Base-by-base conservation (phyloP, 2,888 invertebrate genomes). In the Quadriops clusia region DNA sequence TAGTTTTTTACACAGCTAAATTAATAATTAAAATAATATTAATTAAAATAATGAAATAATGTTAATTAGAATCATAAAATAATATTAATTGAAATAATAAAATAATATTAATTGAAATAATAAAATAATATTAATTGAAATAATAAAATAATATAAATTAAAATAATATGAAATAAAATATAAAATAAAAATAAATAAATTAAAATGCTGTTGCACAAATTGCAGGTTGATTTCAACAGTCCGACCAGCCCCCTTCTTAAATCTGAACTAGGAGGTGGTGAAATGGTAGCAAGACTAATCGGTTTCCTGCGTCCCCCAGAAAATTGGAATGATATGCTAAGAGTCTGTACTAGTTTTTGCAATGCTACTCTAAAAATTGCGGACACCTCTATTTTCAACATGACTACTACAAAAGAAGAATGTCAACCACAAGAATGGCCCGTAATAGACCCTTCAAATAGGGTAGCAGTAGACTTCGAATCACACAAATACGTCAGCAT, bases 221-320 rank as follows among this genome's bases (percentile, higher is more conserved):
- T 22, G 23, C 36, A 56, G 56, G 55, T 77, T 1, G 82, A 82
- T 45, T 83, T 86, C 59, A 76, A 74, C 15, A 75, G 78, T 0
- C 79, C 80, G 0, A 70, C 77, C 0, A 74, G 74, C 59, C 59
- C 65, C 4, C 70, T 74, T 28, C 72, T 77, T 3, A 71, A 77
- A 40, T 74, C 74, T 5, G 79, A 82, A 47, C 70, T 72, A 8
- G 72, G 73, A 0, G 74, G 74, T 3, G 86, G 85, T 8, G 79
- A 81, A 54, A 75, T 77, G 67, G 64, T 76, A 12, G 85, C 86
- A 0, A 66, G 83, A 11, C 62, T 90, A 3, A 60, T 77, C 9
- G 93, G 93, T 1, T 91, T 81, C 62, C 67, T 93, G 6, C 74
- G 86, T 39, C 81, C 87, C 5, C 80, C 86, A 0, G 68, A 68